Base-by-base conservation (phyloP, 1,140 invertebrate genomes). In the Eciton burchellii region DNA sequence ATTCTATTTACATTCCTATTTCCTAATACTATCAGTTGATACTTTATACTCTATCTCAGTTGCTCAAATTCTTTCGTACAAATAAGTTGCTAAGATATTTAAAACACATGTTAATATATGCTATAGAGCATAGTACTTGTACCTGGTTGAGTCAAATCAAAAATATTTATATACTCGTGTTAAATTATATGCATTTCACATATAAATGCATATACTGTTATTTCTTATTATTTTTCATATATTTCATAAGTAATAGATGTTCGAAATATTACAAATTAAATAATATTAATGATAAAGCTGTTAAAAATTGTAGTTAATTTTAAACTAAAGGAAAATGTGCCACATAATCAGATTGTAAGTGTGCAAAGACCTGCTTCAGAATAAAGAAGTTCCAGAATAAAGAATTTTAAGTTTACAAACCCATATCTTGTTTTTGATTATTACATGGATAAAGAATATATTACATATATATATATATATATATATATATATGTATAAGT, bases 91-190 rank as follows among this genome's bases (percentile, higher is more conserved):
- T 68, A 6, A 79, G 24, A 1, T 70, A 57, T 70, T 56, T 35
- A 3, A 45, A 79, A 35, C 63, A 79, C 62, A 21, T 62, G 35
- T 35, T 35, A 79, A 29, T 79, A 79, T 74, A 79, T 68, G 74
- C 63, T 45, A 6, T 57, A 70, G 62, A 11, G 49, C 49, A 14
- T 70, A 79, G 74, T 49, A 79, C 63, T 79, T 79, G 74, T 70
- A 79, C 63, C 63, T 79, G 49, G 35, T 79, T 79, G 21, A 56
- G 49, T 79, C 35, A 9, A 79, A 79, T 79, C 35, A 79, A 45
- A 79, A 19, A 16, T 26, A 68, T 76, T 65, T 65, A 65, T 43
- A 65, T 6, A 54, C 12, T 12, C n/a, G 49, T 16, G 47, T 68
- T 68, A 16, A 21, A 45, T 57, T 70, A 6, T 79, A 54, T 54